phyloP scores from a whole-genome alignment of 2,113 vertebrate species.

The Heptranchias perlo region DNA sequence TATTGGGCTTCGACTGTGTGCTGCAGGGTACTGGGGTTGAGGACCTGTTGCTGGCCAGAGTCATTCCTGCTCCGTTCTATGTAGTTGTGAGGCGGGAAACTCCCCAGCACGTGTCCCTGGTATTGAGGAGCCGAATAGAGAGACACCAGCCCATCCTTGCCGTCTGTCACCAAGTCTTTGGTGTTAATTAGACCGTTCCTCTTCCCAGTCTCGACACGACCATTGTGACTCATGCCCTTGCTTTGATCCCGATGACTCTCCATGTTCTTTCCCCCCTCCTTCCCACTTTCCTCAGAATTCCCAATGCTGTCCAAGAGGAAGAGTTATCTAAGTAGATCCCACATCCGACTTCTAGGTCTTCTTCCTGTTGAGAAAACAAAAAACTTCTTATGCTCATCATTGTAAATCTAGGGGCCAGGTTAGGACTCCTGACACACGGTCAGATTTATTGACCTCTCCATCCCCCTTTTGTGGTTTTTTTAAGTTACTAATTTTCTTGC shows the following conservation, averaged over 20 bases:
- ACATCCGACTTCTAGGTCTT: conserved; percentile 23
- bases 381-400: too few relatives aligned
- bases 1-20: conserved; percentile 66
- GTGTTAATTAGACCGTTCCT: conserved; percentile 83
- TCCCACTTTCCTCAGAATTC: conserved; percentile 45
- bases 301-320: neutral
- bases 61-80: conserved; percentile 53
- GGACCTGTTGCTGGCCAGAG: conserved; percentile 63
- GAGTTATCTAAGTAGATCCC: conserved; percentile 17
- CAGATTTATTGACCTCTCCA: neutral
- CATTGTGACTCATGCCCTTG: conserved; percentile 51
- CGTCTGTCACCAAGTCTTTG: conserved; percentile 64
- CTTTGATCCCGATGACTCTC: conserved; percentile 60
- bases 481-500: neutral
- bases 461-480: neutral
- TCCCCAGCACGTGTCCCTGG: conserved; percentile 57
- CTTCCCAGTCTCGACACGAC: conserved; percentile 56
- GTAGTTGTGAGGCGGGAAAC: conserved; percentile 46
- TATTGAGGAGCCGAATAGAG: conserved; percentile 76
- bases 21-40: conserved; percentile 75
- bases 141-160: conserved; percentile 65
- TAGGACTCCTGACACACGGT: neutral
- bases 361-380: conserved; percentile 23
- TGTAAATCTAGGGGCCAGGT: neutral
- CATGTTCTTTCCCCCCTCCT: conserved; percentile 51